Evolutionary conservation across 1,140 invertebrate genomes (phyloP).

Genomic region (Caenorhabditis briggsae): DNA sequence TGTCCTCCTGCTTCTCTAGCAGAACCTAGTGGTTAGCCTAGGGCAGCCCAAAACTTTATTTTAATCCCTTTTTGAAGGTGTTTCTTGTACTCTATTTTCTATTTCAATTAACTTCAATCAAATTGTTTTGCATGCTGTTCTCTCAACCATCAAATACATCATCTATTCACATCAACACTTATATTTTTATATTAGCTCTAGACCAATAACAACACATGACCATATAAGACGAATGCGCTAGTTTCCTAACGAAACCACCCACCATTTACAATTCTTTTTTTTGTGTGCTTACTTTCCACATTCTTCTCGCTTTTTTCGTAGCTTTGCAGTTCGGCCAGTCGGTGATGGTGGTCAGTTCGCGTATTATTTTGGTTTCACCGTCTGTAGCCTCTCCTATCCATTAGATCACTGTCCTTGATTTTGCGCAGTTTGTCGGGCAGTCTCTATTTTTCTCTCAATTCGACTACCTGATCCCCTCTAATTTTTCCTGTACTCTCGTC

Average conservation of each 20-base stretch:
- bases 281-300: conserved; percentile 20
- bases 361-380: conserved; percentile 35
- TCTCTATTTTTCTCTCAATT: conserved; percentile 16
- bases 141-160: too few species aligned
- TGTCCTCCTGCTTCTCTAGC: background rate
- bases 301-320: conserved; percentile 1
- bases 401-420: background rate
- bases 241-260: background rate
- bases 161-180: too few species aligned
- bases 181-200: background rate
- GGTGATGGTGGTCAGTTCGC: conserved; percentile 50
- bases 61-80: too few species aligned
- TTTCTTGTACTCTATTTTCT: too few species aligned
- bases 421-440: conserved; percentile 21
- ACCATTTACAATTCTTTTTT: conserved; percentile 20
- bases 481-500: conserved; percentile 2
- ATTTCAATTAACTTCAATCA: too few species aligned
- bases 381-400: conserved; percentile 11
- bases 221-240: background rate
- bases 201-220: background rate
- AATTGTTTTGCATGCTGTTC: too few species aligned
- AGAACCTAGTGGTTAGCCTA: background rate
- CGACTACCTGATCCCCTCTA: conserved; percentile 29
- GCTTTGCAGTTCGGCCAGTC: conserved; percentile 36
- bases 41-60: too few species aligned